Evolutionary conservation across 2,888 invertebrate genomes (phyloP).

Genomic region (Mechanitis messenoides): DNA sequence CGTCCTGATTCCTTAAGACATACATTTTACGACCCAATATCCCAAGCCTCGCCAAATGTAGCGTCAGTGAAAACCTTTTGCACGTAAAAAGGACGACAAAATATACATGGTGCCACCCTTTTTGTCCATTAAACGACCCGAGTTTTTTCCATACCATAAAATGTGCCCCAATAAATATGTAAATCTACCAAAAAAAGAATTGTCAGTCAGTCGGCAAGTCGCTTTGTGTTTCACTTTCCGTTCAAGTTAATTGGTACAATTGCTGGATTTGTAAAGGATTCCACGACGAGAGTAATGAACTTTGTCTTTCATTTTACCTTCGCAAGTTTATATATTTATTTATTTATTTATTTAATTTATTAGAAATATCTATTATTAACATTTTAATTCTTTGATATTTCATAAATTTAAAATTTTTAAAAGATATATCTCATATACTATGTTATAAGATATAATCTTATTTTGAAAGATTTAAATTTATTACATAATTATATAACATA

Average conservation of each 20-base stretch:
- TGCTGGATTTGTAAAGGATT: constrained; percentile 38
- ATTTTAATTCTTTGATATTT: too few species aligned
- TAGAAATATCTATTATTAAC: too few species aligned
- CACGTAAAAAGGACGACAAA: constrained; percentile 75
- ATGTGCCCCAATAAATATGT: constrained; percentile 77
- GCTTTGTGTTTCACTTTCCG: constrained; percentile 70
- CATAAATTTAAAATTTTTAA: too few species aligned
- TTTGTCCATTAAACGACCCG: constrained; percentile 74
- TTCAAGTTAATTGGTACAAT: constrained; percentile 68
- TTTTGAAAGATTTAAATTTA: too few species aligned
- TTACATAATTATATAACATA: too few species aligned
- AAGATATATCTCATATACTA: too few species aligned
- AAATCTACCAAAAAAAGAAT: constrained; percentile 66
- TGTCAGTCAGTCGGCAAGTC: constrained; percentile 45
- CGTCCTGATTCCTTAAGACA: constrained; percentile 54
- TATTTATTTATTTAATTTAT: too few species aligned
- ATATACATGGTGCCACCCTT: constrained; percentile 74
- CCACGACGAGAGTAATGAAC: constrained; percentile 52
- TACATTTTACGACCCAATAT: constrained; percentile 68
- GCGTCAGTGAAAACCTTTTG: constrained; percentile 67
- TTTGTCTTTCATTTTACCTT: constrained; percentile 38
- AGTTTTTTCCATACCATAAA: constrained; percentile 72
- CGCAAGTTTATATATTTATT: neutral
- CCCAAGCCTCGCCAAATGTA: constrained; percentile 76
- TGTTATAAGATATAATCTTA: too few species aligned